Conservation (phyloP, 2,113 vertebrate species). For the Colossoma macropomum region DNA sequence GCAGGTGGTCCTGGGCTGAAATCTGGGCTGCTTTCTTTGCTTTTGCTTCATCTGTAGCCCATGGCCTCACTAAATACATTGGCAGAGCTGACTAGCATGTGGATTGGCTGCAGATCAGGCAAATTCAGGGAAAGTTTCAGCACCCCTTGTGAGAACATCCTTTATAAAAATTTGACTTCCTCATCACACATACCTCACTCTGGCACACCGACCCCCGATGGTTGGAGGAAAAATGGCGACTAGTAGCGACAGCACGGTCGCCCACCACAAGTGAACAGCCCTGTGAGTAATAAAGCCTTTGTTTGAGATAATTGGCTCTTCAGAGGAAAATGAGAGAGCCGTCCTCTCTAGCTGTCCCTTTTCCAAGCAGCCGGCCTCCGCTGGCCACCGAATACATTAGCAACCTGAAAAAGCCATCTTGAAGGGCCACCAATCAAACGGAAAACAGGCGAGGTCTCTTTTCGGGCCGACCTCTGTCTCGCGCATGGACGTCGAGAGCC, state of each 20-base stretch:
- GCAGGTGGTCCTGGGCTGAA: too few species aligned
- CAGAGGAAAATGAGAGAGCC: conserved; percentile 68
- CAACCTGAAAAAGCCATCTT: conserved; percentile 62
- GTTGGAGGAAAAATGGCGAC: conserved; percentile 42
- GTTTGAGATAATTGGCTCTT: conserved; percentile 78
- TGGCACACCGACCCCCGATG: conserved; percentile 51
- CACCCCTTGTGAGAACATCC: too few species aligned
- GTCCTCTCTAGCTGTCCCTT: conserved; percentile 60
- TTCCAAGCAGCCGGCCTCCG: conserved; percentile 63
- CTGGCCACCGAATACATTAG: conserved; percentile 75
- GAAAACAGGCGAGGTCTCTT: conserved; percentile 57
- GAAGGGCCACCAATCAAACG: conserved; percentile 65
- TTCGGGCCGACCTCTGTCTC: neutral
- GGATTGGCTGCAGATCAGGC: too few species aligned
- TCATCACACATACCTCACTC: neutral
- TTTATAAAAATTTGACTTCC: too few species aligned
- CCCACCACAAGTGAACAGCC: neutral
- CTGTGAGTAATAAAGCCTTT: conserved; percentile 62
- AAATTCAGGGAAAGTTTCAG: too few species aligned
- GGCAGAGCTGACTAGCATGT: too few species aligned
- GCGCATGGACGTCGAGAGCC: neutral
- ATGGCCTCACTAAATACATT: too few species aligned
- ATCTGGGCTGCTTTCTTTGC: too few species aligned
- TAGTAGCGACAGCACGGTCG: neutral
- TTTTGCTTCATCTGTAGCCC: too few species aligned